Conservation (phyloP, 2,113 vertebrate genomes). For the Rattus norvegicus region DNA sequence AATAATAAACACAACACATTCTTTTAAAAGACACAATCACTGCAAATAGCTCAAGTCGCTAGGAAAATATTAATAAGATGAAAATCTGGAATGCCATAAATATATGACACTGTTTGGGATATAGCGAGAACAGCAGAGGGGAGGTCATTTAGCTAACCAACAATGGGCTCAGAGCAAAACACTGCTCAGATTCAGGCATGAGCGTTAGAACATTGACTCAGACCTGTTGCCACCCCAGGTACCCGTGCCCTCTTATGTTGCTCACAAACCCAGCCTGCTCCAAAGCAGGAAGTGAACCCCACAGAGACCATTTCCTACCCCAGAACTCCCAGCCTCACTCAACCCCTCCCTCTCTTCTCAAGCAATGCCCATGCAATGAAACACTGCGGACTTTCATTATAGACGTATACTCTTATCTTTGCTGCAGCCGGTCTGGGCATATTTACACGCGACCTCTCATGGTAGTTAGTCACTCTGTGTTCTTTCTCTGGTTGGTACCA, state of each 20-base stretch:
- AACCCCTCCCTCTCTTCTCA: background rate
- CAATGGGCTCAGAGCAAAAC: background rate
- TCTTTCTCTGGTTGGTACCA: background rate
- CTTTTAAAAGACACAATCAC: background rate
- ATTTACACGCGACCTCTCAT: background rate
- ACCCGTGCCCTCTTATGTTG: fast-evolving
- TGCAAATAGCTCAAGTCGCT: background rate
- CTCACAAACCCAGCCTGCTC: background rate
- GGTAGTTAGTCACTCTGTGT: background rate
- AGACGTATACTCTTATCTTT: background rate
- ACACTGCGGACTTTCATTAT: background rate
- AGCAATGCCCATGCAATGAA: background rate
- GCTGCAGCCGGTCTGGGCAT: background rate
- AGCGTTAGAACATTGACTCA: no score
- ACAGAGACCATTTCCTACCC: background rate
- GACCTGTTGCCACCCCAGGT: background rate
- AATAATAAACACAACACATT: background rate
- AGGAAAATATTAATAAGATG: background rate
- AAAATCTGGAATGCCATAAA: background rate
- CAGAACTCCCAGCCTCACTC: background rate
- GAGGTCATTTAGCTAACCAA: background rate
- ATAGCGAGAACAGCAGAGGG: background rate
- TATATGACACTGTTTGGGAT: background rate
- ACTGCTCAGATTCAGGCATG: background rate
- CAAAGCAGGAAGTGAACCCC: background rate